phyloP scores from a whole-genome alignment of 2,797 vertebrate genomes.

The Coreius guichenoti region DNA sequence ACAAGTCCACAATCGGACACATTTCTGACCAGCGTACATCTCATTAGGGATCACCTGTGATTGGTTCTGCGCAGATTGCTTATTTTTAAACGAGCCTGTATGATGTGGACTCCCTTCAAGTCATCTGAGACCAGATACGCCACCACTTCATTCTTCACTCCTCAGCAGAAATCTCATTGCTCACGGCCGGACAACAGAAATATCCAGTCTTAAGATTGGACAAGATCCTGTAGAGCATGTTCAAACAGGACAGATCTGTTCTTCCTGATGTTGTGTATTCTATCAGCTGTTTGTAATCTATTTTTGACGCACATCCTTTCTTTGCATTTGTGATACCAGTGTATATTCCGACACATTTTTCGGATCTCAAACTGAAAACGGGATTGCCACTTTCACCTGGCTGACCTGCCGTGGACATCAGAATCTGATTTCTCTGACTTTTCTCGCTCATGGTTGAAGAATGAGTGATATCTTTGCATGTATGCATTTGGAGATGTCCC shows the following conservation, averaged over 20 bases:
- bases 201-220: neutral
- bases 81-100: no score
- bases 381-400: constrained; percentile 9
- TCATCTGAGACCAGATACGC: neutral
- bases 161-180: neutral
- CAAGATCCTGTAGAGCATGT: neutral
- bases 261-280: neutral
- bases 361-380: neutral
- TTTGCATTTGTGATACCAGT: neutral
- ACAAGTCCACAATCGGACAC: no score
- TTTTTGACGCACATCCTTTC: neutral
- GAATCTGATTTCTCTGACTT: neutral
- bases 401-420: constrained; percentile 2
- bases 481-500: neutral
- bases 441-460: neutral
- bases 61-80: neutral
- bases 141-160: neutral
- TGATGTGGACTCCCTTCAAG: neutral
- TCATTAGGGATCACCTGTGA: neutral
- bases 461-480: neutral
- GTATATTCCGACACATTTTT: neutral
- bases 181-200: neutral
- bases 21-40: no score
- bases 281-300: neutral
- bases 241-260: neutral